Evolutionary conservation across 2,797 vertebrate species (phyloP), one percentile per base, ranked within the genome.

Genomic region (Stomatorhinus walkeri): DNA sequence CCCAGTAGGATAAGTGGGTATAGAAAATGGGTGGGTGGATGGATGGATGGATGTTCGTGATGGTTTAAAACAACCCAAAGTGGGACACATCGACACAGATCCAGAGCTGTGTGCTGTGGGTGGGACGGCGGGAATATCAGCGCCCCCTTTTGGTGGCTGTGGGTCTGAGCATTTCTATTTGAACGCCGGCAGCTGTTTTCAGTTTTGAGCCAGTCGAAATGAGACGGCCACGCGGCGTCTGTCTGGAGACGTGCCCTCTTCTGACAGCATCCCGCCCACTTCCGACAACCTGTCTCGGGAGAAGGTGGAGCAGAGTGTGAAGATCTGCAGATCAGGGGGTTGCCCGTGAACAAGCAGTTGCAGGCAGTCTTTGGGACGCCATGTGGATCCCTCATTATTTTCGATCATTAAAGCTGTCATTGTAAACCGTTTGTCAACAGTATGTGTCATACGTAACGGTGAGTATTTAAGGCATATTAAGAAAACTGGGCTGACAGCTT

Each of bases 381-480:
- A 79, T 43, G 72, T 40, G 24, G 16, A n/a, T 79, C 3, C 32
- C 32, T 43, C 72, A 43, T 40, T 79, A 79, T 79, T 79, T 79
- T 79, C 16, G 14, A 79, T n/a, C 36, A 43, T 79, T 43, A 43
- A 79, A 79, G 16, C 72, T 79, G 72, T 43, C 36, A 43, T 79
- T 79, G 14, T 79, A 40, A 43, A 40, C 28, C 36, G 68, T 76
- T 76, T 76, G 28, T 76, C 12, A 36, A 79, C 32, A 43, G 36
- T 43, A 79, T 79, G 32, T 79, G 72, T 79, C 72, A 40, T 79
- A 79, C 16, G 72, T 79, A 79, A 43, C 16, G 6, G 72, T 40
- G 68, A 76, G 72, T 79, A 79, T 79, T 79, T 79, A 79, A 79
- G 81, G 46, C 81, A 22, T 22, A 84, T 51, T 84, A 84, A 84